A percentile compares a stretch with the other conserved stretches of the same genome.
phyloP scores from a whole-genome alignment of 2,888 invertebrate genomes.

The Hedychridium roseum region DNA sequence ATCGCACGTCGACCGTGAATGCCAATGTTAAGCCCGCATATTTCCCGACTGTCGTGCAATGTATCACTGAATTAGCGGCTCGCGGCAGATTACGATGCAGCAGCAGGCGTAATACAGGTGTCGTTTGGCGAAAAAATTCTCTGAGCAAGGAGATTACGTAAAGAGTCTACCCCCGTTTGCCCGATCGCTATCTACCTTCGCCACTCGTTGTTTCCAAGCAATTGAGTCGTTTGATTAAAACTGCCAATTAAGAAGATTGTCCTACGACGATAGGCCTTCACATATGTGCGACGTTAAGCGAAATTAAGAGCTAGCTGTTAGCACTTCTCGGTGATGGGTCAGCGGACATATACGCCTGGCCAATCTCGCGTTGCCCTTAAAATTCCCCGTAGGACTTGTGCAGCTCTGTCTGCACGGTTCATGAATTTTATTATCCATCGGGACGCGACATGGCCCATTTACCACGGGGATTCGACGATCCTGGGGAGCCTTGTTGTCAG shows the following conservation, averaged over 20 bases:
- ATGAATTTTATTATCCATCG: constrained; percentile 38
- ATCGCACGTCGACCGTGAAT: constrained; percentile 39
- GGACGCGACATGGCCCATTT: constrained; percentile 33
- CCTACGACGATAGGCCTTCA: too few relatives aligned
- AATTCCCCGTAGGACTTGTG: constrained; percentile 10
- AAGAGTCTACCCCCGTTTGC: constrained; percentile 1
- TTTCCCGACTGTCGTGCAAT: constrained; percentile 10
- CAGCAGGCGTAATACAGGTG: constrained; percentile 10
- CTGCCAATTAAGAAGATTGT: too few relatives aligned
- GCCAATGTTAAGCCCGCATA: constrained; percentile 50
- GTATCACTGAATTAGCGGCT: constrained; percentile 3
- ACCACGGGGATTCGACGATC: constrained; percentile 23
- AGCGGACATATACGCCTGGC: constrained; percentile 9
- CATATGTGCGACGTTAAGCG: constrained; percentile 5
- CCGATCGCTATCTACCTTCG: constrained; percentile 5
- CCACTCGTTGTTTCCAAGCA: too few relatives aligned
- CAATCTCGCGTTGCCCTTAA: constrained; percentile 5
- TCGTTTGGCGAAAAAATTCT: background rate
- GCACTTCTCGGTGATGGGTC: constrained; percentile 2
- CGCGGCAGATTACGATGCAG: constrained; percentile 15
- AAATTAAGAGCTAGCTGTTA: constrained; percentile 3
- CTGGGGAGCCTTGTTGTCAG: constrained; percentile 7
- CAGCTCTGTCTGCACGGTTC: constrained; percentile 9
- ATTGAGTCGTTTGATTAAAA: too few relatives aligned
- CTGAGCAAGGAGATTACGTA: background rate